A percentile compares a stretch with the other conserved stretches of the same genome.
phyloP scores from a whole-genome alignment of 2,888 invertebrate species.

The Volucella zonaria region DNA sequence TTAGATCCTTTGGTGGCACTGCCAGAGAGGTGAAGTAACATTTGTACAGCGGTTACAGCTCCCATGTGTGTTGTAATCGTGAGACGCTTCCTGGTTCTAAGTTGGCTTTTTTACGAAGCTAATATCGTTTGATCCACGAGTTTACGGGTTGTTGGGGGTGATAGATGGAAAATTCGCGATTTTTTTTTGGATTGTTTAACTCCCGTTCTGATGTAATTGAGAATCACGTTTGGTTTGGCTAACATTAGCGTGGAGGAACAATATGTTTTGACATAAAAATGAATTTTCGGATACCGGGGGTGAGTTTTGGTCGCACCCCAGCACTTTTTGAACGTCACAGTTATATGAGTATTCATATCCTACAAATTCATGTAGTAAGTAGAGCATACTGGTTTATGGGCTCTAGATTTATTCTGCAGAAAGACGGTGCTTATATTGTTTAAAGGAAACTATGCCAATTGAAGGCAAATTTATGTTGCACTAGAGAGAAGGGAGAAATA shows the following conservation, averaged over 20 bases:
- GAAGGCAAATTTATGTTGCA: constrained; percentile 39
- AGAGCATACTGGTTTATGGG: constrained; percentile 51
- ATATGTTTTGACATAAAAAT: constrained; percentile 57
- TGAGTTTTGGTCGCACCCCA: constrained; percentile 28
- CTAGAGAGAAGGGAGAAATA: constrained; percentile 29
- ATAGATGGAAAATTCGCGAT: constrained; percentile 56
- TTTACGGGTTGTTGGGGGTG: constrained; percentile 32
- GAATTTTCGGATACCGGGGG: constrained; percentile 16
- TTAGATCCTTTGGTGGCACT: constrained; percentile 63
- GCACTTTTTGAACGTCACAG: not conserved
- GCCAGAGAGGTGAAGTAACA: constrained; percentile 55
- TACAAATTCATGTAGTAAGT: constrained; percentile 9
- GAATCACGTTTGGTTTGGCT: constrained; percentile 64
- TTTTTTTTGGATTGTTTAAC: constrained; percentile 52
- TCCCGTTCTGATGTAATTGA: constrained; percentile 61
- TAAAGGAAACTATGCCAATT: constrained; percentile 22
- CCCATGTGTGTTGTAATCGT: constrained; percentile 82
- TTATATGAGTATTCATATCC: constrained; percentile 54
- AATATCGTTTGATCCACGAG: constrained; percentile 69
- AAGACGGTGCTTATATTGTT: constrained; percentile 59
- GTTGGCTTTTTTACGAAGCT: constrained; percentile 65
- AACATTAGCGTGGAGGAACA: constrained; percentile 38
- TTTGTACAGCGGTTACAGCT: constrained; percentile 81
- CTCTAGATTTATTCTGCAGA: constrained; percentile 73
- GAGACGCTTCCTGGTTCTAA: constrained; percentile 59